These are phyloP conservation scores for Poecilia latipinna DNA, from an alignment of 2,113 vertebrate species.

Conservation along the genomic window DNA sequence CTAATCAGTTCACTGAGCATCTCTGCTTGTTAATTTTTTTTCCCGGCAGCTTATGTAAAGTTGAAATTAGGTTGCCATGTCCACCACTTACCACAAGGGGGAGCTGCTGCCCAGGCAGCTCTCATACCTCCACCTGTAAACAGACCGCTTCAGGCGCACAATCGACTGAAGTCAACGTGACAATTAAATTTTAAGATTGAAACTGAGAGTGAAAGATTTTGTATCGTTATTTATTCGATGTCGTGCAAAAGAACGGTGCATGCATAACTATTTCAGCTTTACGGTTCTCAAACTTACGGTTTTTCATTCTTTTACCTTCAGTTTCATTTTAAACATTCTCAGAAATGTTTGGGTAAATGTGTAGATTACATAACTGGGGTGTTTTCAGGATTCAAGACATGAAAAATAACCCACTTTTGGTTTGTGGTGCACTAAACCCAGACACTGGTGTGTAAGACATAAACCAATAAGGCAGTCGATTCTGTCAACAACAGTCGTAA, in stretches of 20 bases:
- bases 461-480: background rate
- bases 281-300: background rate
- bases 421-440: background rate
- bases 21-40: background rate
- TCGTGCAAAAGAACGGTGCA: background rate
- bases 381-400: background rate
- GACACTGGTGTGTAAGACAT: background rate
- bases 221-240: background rate
- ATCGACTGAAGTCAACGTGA: background rate
- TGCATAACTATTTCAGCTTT: background rate
- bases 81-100: background rate
- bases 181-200: background rate
- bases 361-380: background rate
- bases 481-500: background rate
- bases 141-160: background rate
- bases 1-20: background rate
- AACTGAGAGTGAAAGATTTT: slow-evolving; percentile 13
- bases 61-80: background rate
- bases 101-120: background rate
- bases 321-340: background rate
- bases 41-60: background rate
- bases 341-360: background rate
- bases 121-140: background rate
- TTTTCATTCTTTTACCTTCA: background rate
- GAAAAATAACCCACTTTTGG: background rate